These are phyloP conservation scores for Ecliptopera silaceata DNA, from an alignment of 2,888 invertebrate species.

Conservation along the genomic window DNA sequence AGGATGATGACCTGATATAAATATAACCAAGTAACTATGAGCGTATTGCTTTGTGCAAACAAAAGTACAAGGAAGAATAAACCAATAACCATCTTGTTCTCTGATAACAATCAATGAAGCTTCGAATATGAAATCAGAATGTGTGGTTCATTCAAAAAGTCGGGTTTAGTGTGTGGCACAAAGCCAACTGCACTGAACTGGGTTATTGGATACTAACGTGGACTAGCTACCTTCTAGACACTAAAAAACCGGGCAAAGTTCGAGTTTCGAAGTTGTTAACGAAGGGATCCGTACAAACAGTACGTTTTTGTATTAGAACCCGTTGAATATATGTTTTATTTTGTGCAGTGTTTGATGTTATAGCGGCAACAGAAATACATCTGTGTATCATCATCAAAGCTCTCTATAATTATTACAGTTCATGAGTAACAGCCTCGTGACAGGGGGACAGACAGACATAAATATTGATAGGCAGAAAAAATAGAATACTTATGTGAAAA, in stretches of 20 bases:
- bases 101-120: conserved; percentile 26
- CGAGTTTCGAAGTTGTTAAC: too few species aligned
- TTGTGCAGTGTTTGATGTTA: too few species aligned
- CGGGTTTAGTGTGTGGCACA: conserved; percentile 32
- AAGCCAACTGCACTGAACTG: conserved; percentile 44
- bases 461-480: too few species aligned
- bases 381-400: too few species aligned
- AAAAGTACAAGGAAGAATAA: conserved; percentile 2
- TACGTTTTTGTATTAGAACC: too few species aligned
- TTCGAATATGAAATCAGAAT: conserved; percentile 20
- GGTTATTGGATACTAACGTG: conserved; percentile 26
- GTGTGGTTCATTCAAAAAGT: conserved; percentile 22
- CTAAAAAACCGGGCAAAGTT: not conserved
- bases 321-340: too few species aligned
- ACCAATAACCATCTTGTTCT: conserved; percentile 9
- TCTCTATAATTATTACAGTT: too few species aligned
- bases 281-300: too few species aligned
- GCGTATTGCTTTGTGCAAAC: not conserved
- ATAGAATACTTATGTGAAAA: too few species aligned
- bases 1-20: not conserved
- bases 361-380: too few species aligned
- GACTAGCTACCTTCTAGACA: conserved; percentile 5
- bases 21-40: not conserved
- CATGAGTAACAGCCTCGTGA: too few species aligned
- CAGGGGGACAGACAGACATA: too few species aligned